A percentile compares a stretch with the other conserved stretches of the same genome.
These are phyloP conservation scores for Xenopus laevis DNA, from an alignment of 2,113 vertebrate genomes.

Conservation along the genomic window DNA sequence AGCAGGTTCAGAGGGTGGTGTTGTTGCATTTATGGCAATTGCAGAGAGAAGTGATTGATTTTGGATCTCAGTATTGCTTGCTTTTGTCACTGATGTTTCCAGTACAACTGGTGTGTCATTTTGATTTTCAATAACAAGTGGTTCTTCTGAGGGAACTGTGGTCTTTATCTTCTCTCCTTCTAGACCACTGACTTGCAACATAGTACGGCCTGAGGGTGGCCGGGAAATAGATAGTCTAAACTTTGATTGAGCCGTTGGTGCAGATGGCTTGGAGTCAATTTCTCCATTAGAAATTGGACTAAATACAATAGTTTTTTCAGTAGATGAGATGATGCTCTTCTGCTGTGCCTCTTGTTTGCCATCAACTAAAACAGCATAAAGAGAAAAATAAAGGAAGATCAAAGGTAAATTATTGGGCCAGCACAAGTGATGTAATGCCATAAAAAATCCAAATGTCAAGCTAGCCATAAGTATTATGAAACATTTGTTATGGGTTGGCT, in stretches of 20 bases:
- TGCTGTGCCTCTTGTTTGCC: conserved; percentile 48
- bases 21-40: background rate
- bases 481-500: no score
- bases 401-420: no score
- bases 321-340: conserved; percentile 58
- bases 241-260: conserved; percentile 58
- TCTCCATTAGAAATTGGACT: conserved; percentile 52
- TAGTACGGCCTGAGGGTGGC: conserved; percentile 65
- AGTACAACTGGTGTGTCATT: conserved; percentile 45
- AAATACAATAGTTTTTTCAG: conserved; percentile 49
- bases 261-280: conserved; percentile 48
- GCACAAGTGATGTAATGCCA: no score
- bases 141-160: conserved; percentile 48
- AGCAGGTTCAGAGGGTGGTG: fast-evolving
- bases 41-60: background rate
- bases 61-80: background rate
- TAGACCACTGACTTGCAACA: conserved; percentile 46
- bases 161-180: conserved; percentile 38
- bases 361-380: conserved; percentile 58
- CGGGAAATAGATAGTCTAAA: conserved; percentile 60
- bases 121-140: conserved; percentile 47
- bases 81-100: conserved; percentile 25
- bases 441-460: no score
- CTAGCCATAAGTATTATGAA: no score
- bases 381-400: background rate